Evolutionary conservation across 2,888 invertebrate species (phyloP).

Genomic region (Lepidonotus clava): DNA sequence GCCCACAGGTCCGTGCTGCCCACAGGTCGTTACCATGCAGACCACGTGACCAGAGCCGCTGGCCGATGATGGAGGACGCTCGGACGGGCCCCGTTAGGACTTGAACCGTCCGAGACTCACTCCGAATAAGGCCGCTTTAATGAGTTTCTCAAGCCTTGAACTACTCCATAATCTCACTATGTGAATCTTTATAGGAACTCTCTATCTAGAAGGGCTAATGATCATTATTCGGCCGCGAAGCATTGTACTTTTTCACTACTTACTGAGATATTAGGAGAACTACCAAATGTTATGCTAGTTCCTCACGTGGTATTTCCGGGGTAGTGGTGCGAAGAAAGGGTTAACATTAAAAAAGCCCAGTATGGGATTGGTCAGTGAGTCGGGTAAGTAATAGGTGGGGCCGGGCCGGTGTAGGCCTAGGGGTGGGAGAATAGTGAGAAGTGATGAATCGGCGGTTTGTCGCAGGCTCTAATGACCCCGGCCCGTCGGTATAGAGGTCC

Average conservation of each 20-base stretch:
- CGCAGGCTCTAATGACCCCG: neutral
- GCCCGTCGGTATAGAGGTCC: no score
- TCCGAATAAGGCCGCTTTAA: neutral
- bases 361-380: neutral
- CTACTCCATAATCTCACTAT: no score
- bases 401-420: neutral
- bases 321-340: no score
- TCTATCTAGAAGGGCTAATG: no score
- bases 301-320: no score
- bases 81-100: neutral
- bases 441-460: slow-evolving; percentile 17
- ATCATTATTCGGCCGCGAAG: no score
- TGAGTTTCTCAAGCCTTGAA: neutral
- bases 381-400: neutral
- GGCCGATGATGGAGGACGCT: neutral
- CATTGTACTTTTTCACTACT: no score
- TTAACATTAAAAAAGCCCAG: neutral
- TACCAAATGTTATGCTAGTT: no score
- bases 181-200: no score
- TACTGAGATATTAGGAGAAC: no score
- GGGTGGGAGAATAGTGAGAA: neutral
- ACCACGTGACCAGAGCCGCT: neutral
- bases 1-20: no score
- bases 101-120: neutral
- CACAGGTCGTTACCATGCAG: neutral